Base-by-base conservation (phyloP, 2,113 vertebrate species). In the Calidris pugnax region DNA sequence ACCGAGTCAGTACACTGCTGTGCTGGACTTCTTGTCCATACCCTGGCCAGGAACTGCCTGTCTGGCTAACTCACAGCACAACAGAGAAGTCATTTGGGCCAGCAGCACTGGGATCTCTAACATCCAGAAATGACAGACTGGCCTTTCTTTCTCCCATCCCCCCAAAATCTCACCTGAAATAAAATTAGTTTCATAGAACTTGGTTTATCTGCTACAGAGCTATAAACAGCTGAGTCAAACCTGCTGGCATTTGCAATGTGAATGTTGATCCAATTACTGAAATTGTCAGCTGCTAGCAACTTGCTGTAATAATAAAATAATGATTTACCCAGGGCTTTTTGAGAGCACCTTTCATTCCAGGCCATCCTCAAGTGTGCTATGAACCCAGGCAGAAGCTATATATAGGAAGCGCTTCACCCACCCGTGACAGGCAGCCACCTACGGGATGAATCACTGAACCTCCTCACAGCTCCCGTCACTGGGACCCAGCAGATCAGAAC, bases 341-440 rank as follows among this genome's bases (percentile, higher is more conserved):
- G 80, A 69, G 66, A 93, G 59, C 53, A 92, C 57, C 89, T 93
- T 95, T 93, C 86, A 73, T 95, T 89, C 89, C 80, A 93, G 84
- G 84, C 83, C 85, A 71, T 93, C 63, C 89, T 68, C 37, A 33
- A 95, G 78, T 16, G 67, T 35, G 77, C 81, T 91, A 11, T 66
- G 89, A 96, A 78, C 26, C 78, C 66, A 66, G 76, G 37, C 73
- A 87, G 14, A 20, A 47, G 71, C 77, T 97, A 95, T 92, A 79
- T 82, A 95, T 97, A 95, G 94, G 66, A 75, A 76, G 45, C 4
- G 14, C 62, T 62, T 95, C 92, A 93, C 92, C 96, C 90, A 89
- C 77, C 86, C 7, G 1, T 93, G 94, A 97, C 95, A 97, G 86
- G 94, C 97, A 96, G 45, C 92, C 97, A 76, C 95, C 97, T 10